A percentile compares a stretch with the other conserved stretches of the same genome.
Evolutionary conservation across 2,888 invertebrate genomes (phyloP).

Genomic region (Calephelis perditalis): DNA sequence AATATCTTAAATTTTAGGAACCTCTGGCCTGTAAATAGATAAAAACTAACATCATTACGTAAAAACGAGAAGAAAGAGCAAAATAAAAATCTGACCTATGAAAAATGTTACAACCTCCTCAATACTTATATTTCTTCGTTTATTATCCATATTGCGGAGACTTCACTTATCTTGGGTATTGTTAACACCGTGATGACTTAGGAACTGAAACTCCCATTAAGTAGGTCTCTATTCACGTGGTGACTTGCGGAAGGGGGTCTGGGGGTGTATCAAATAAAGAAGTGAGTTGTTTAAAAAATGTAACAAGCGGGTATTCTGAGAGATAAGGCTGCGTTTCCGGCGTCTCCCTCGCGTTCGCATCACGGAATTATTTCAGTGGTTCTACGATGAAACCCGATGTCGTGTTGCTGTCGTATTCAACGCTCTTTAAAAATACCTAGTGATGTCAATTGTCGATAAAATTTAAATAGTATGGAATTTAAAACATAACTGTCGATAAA

Average conservation of each 20-base stretch:
- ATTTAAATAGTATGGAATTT: neutral
- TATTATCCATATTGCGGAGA: conserved; percentile 67
- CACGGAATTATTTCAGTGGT: conserved; percentile 73
- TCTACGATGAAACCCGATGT: conserved; percentile 72
- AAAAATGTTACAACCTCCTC: conserved; percentile 1
- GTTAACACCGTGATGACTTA: conserved; percentile 76
- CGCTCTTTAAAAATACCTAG: conserved; percentile 71
- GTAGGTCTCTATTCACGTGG: conserved; percentile 72
- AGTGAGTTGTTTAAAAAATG: conserved; percentile 76
- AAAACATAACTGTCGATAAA: no score
- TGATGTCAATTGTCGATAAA: conserved; percentile 37
- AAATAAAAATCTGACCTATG: neutral
- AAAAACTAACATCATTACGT: no score
- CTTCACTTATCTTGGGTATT: conserved; percentile 68
- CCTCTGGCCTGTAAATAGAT: no score
- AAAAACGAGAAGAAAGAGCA: no score
- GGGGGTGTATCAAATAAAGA: conserved; percentile 70
- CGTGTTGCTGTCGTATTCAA: conserved; percentile 70
- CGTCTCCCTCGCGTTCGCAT: conserved; percentile 46
- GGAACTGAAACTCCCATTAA: conserved; percentile 77
- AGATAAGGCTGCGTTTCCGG: conserved; percentile 77
- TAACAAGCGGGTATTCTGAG: conserved; percentile 72
- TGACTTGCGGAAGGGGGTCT: conserved; percentile 47
- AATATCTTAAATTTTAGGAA: no score
- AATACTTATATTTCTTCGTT: conserved; percentile 60